Percentiles rank a stretch among this genome's conserved stretches.
Conservation (phyloP, 2,888 invertebrate species). For the Eudiplozoon nipponicum region DNA sequence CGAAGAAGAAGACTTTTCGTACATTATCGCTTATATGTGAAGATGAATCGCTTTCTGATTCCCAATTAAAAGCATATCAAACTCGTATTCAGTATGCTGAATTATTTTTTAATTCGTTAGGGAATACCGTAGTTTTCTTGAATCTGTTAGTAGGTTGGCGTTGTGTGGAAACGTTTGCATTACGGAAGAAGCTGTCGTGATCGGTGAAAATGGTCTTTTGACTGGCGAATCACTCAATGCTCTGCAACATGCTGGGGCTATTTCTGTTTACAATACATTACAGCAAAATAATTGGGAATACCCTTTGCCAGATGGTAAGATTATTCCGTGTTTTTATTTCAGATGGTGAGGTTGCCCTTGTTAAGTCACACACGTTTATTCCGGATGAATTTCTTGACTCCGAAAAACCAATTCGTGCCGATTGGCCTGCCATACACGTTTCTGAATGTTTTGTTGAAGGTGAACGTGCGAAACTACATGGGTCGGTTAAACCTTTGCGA, state of each 20-base stretch:
- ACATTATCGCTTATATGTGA: conserved; percentile 14
- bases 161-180: conserved; percentile 12
- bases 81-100: conserved; percentile 12
- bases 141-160: conserved; percentile 11
- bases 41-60: conserved; percentile 15
- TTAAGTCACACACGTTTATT: neutral
- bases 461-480: conserved; percentile 11
- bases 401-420: conserved; percentile 9
- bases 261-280: conserved; percentile 13
- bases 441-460: conserved; percentile 15
- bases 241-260: conserved; percentile 14
- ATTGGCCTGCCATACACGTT: conserved; percentile 13
- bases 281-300: conserved; percentile 14
- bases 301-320: conserved; percentile 11
- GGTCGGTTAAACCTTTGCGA: conserved; percentile 9
- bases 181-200: conserved; percentile 12
- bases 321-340: no score
- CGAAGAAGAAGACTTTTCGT: conserved; percentile 3
- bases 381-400: conserved; percentile 13
- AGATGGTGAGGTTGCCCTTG: conserved; percentile 14
- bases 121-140: conserved; percentile 14
- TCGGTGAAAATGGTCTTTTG: conserved; percentile 13
- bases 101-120: neutral
- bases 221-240: conserved; percentile 14
- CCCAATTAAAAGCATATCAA: conserved; percentile 14